These are phyloP conservation scores for Micromys minutus DNA, from an alignment of 2,113 vertebrate genomes.

Conservation along the genomic window DNA sequence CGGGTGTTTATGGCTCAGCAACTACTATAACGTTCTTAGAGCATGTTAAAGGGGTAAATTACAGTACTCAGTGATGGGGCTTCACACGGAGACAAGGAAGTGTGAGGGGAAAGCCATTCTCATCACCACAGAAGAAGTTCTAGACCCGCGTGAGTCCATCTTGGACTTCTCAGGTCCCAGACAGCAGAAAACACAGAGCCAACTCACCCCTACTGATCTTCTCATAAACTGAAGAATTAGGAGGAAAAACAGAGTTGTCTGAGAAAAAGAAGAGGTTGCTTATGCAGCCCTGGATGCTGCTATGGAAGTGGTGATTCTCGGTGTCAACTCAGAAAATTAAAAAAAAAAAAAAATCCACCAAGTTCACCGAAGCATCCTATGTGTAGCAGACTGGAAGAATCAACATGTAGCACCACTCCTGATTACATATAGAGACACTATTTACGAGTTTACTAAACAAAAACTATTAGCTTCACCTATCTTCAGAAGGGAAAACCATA, in stretches of 20 bases:
- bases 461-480: constrained; percentile 29
- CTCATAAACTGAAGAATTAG: constrained; percentile 13
- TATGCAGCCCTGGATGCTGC: background rate
- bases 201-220: background rate
- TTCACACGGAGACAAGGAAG: background rate
- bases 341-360: background rate
- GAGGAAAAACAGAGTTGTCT: background rate
- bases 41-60: background rate
- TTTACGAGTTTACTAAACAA: constrained; percentile 30
- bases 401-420: background rate
- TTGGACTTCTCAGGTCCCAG: background rate
- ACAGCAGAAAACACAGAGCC: background rate
- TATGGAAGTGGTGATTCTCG: background rate
- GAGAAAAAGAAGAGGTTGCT: background rate
- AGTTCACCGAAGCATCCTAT: constrained; percentile 30
- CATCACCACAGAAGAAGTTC: background rate
- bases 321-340: background rate
- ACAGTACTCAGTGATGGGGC: background rate
- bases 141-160: background rate
- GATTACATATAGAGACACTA: background rate
- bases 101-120: background rate
- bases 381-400: background rate
- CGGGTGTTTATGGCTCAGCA: background rate
- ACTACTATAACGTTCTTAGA: background rate
- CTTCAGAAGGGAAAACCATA: constrained; percentile 22